Percentiles rank a stretch among this genome's conserved stretches.
Conservation (phyloP, 2,113 vertebrate species). For the Mastomys natalensis region DNA sequence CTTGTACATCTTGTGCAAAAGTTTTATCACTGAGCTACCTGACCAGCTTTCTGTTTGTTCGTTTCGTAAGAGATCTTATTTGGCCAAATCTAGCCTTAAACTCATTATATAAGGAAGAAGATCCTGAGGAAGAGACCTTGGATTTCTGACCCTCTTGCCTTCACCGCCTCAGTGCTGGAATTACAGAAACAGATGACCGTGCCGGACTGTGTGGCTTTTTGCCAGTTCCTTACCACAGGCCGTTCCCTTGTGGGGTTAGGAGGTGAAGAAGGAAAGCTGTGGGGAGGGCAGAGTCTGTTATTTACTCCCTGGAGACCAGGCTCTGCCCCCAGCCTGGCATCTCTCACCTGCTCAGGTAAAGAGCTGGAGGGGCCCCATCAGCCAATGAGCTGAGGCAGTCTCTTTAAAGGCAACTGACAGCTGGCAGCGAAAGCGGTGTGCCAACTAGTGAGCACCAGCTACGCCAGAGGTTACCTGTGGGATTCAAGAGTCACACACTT, state of each 20-base stretch:
- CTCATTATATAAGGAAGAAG: neutral
- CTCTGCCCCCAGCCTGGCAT: neutral
- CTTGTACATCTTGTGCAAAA: neutral
- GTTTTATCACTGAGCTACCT: neutral
- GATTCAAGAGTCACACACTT: neutral
- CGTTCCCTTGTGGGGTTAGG: neutral
- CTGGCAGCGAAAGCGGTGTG: conserved; percentile 34
- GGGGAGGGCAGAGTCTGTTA: neutral
- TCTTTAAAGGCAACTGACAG: conserved; percentile 66
- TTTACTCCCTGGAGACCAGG: conserved; percentile 55
- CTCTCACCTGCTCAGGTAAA: conserved; percentile 69
- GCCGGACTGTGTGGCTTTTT: too few relatives aligned
- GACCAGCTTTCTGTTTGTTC: neutral
- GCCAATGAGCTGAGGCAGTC: conserved; percentile 41
- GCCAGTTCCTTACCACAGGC: neutral
- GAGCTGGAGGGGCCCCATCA: conserved; percentile 44
- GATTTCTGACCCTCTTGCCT: neutral
- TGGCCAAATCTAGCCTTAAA: neutral
- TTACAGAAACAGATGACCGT: neutral
- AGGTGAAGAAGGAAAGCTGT: neutral
- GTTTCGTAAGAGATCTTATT: neutral
- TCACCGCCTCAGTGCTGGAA: neutral
- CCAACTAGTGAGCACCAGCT: neutral
- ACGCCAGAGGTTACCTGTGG: conserved; percentile 12
- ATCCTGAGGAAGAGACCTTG: neutral